phyloP scores from a whole-genome alignment of 2,797 vertebrate genomes.

The Neostethus bicornis region DNA sequence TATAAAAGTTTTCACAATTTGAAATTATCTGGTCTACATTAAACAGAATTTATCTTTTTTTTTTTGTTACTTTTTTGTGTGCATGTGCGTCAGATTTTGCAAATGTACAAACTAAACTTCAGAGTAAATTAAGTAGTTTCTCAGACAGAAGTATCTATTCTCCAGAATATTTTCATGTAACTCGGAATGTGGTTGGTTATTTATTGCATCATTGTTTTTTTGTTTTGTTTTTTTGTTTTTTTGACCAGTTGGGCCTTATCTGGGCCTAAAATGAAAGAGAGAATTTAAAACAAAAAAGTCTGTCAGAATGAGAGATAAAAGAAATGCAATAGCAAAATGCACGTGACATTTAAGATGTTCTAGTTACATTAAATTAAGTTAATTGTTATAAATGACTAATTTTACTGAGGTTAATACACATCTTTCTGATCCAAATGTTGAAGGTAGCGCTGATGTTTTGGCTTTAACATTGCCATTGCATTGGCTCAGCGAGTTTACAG shows the following conservation, averaged over 20 bases:
- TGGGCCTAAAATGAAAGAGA: not conserved
- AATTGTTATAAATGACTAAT: not conserved
- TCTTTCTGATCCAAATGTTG: conserved; percentile 26
- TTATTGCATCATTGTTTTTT: not conserved
- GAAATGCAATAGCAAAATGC: not conserved
- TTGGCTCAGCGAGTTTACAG: conserved; percentile 51
- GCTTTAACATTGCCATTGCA: conserved; percentile 31
- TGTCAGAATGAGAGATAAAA: not conserved
- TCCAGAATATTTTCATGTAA: too few species aligned
- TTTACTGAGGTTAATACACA: not conserved
- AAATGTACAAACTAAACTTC: not conserved
- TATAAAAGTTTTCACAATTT: conserved; percentile 26
- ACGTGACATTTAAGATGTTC: not conserved
- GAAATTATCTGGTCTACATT: conserved; percentile 32
- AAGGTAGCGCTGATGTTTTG: conserved; percentile 30
- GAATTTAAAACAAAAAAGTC: not conserved
- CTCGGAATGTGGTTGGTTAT: not conserved
- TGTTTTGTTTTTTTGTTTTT: too few species aligned
- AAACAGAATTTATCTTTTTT: not conserved
- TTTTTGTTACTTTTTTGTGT: not conserved
- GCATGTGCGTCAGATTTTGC: not conserved
- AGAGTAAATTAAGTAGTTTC: not conserved
- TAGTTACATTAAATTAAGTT: not conserved
- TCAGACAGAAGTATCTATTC: not conserved
- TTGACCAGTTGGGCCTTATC: not conserved